Evolutionary conservation across 1,140 invertebrate genomes (phyloP).

Genomic region (Hyposmocoma kahamanoa): DNA sequence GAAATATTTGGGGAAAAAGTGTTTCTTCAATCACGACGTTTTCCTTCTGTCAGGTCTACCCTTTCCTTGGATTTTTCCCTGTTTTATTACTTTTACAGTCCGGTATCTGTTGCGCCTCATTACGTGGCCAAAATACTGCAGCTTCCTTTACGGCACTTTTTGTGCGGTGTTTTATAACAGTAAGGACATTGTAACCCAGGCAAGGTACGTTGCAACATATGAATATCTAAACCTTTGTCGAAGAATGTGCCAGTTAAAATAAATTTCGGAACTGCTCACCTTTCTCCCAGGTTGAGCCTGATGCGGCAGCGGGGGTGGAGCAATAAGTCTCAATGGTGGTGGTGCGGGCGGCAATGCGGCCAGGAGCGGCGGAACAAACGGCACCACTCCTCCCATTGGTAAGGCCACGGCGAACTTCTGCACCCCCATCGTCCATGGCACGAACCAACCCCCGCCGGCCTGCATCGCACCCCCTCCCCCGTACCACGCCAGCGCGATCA

Average conservation of each 20-base stretch:
- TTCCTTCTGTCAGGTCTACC: no score
- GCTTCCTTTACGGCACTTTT: no score
- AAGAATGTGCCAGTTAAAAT: slow-evolving; percentile 7
- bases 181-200: no score
- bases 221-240: slow-evolving; percentile 17
- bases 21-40: no score
- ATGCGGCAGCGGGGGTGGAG: slow-evolving; percentile 41
- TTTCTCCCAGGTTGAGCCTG: slow-evolving; percentile 44
- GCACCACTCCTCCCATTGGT: slow-evolving; percentile 60
- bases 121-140: no score
- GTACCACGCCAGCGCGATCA: slow-evolving; percentile 68
- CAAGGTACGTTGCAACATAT: no score
- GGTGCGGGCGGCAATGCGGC: slow-evolving; percentile 51
- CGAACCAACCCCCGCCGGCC: slow-evolving; percentile 60
- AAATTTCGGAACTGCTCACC: slow-evolving; percentile 35
- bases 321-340: slow-evolving; percentile 50
- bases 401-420: slow-evolving; percentile 62
- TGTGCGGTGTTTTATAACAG: no score
- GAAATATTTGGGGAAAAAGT: no score
- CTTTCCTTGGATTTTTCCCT: no score
- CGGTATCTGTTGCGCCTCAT: no score
- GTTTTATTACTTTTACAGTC: no score
- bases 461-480: slow-evolving; percentile 60
- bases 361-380: slow-evolving; percentile 52
- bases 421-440: slow-evolving; percentile 54